A percentile compares a stretch with the other conserved stretches of the same genome.
Conservation (phyloP, 2,113 vertebrate genomes). For the Mustela nigripes region DNA sequence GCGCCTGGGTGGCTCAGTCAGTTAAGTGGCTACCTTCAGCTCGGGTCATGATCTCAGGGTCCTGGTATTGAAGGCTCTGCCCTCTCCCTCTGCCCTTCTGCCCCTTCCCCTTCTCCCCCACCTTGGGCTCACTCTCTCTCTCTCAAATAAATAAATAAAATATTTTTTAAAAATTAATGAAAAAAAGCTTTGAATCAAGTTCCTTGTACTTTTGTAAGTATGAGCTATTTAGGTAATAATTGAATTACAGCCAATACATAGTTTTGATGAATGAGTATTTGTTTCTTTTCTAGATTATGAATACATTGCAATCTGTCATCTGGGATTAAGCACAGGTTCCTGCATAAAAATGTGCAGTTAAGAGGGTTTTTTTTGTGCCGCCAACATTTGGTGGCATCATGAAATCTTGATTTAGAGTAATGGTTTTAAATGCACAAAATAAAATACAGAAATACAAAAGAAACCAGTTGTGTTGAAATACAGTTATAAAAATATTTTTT, state of each 20-base stretch:
- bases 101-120: no score
- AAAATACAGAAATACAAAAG: not conserved
- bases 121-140: not conserved
- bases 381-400: not conserved
- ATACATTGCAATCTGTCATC: not conserved
- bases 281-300: not conserved
- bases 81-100: not conserved
- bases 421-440: constrained; percentile 52
- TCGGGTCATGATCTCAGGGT: not conserved
- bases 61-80: not conserved
- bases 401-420: not conserved
- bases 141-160: not conserved
- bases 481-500: not conserved
- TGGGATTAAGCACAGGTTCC: not conserved
- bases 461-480: not conserved
- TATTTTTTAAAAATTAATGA: not conserved
- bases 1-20: not conserved
- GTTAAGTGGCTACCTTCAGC: not conserved
- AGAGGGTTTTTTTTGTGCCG: not conserved
- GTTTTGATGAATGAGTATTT: not conserved
- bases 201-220: not conserved
- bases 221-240: not conserved
- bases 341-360: not conserved
- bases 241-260: not conserved
- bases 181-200: not conserved